These are phyloP conservation scores for Tympanoctomys barrerae DNA, from an alignment of 2,797 vertebrate species.

Conservation along the genomic window DNA sequence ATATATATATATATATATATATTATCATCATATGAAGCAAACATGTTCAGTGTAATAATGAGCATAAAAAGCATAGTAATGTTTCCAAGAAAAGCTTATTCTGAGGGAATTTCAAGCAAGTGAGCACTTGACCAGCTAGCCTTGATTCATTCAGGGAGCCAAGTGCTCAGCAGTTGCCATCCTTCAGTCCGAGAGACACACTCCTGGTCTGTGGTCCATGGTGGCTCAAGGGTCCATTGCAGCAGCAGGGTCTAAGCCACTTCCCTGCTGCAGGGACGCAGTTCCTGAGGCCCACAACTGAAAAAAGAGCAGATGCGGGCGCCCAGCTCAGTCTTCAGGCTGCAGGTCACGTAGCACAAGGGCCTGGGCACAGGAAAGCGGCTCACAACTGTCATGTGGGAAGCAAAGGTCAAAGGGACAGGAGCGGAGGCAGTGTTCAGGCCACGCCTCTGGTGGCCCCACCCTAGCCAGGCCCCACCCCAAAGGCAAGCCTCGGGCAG, in stretches of 20 bases:
- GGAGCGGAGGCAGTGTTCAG: background rate
- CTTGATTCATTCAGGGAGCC: slow-evolving; percentile 39
- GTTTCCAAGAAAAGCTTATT: background rate
- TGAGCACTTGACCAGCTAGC: background rate
- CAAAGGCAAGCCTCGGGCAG: background rate
- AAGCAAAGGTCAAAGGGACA: background rate
- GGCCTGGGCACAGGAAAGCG: no score
- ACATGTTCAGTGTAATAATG: background rate
- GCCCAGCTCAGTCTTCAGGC: background rate
- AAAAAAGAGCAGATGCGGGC: background rate
- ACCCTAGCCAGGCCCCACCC: background rate
- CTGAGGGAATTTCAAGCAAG: background rate
- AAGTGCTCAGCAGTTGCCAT: background rate
- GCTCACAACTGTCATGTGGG: background rate
- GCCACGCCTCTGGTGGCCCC: background rate
- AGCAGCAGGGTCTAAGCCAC: background rate
- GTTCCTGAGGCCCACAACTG: background rate
- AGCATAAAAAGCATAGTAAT: background rate
- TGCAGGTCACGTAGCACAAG: background rate
- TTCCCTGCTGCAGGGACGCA: background rate
- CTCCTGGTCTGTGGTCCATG: background rate
- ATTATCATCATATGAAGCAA: background rate
- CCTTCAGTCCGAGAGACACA: background rate
- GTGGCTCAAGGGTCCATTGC: background rate
- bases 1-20: no score